phyloP scores from a whole-genome alignment of 2,113 vertebrate genomes.

The Mesitornis unicolor region DNA sequence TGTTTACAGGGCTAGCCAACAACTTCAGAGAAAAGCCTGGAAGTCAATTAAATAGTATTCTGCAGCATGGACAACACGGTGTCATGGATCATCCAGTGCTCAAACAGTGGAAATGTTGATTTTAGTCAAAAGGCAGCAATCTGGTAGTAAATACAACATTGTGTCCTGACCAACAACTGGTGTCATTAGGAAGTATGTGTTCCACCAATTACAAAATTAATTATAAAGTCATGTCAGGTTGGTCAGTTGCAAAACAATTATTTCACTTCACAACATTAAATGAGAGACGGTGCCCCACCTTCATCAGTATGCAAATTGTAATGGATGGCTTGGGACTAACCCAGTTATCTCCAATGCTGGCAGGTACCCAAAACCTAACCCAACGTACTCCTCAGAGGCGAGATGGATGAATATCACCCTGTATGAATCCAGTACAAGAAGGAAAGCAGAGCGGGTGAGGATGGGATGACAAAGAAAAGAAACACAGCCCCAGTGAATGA shows the following conservation, averaged over 20 bases:
- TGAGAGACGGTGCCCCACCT: background rate
- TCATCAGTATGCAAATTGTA: conserved; percentile 31
- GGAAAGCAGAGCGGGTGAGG: background rate
- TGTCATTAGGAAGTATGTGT: background rate
- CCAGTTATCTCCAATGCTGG: conserved; percentile 8
- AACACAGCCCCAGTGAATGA: background rate
- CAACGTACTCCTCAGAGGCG: background rate
- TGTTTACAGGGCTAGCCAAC: background rate
- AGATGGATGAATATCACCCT: background rate
- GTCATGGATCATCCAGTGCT: background rate
- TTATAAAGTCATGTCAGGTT: conserved; percentile 24
- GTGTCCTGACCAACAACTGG: background rate
- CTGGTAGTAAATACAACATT: background rate
- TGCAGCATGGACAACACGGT: background rate
- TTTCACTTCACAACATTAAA: conserved; percentile 22
- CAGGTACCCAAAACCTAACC: conserved; percentile 23
- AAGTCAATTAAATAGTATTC: background rate
- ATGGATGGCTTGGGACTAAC: background rate
- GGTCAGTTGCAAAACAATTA: conserved; percentile 50
- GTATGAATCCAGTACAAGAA: background rate
- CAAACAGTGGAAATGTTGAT: background rate
- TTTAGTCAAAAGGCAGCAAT: background rate
- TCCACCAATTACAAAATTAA: conserved; percentile 34
- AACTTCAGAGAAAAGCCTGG: background rate
- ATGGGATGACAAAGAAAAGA: background rate